A percentile compares a stretch with the other conserved stretches of the same genome.
phyloP scores from a whole-genome alignment of 2,113 vertebrate genomes.

The Dipodomys stephensi region DNA sequence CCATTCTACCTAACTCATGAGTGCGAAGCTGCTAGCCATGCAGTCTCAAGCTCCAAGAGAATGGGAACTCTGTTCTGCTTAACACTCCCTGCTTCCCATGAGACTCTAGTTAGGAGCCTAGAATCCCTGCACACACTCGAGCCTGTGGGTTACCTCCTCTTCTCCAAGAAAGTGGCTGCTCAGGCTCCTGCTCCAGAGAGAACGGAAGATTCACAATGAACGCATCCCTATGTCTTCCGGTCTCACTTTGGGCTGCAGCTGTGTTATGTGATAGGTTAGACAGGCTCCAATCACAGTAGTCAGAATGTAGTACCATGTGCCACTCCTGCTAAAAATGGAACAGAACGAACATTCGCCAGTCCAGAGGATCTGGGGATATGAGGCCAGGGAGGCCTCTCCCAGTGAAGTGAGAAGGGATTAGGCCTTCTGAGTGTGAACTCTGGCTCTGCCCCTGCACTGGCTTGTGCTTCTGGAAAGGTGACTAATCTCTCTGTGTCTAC shows the following conservation, averaged over 20 bases:
- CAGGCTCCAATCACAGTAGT: background rate
- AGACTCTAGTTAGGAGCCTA: conserved; percentile 9
- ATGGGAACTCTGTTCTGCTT: conserved; percentile 62
- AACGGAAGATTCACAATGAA: background rate
- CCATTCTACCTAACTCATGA: conserved; percentile 50
- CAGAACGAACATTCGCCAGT: background rate
- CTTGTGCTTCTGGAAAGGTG: background rate
- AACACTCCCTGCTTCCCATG: background rate
- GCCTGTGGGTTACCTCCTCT: background rate
- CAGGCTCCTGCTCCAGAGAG: background rate
- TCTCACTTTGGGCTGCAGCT: background rate
- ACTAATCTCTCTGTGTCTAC: background rate
- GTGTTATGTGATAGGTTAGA: background rate
- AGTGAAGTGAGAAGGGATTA: background rate
- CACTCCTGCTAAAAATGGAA: background rate
- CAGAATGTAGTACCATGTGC: background rate
- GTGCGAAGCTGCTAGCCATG: background rate
- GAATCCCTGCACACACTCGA: background rate
- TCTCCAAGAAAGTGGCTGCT: background rate
- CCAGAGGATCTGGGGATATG: accelerated
- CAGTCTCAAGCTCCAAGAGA: background rate
- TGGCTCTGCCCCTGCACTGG: background rate
- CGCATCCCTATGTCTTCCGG: no score
- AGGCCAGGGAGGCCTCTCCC: background rate
- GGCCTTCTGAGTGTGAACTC: conserved; percentile 12